Conservation (phyloP, 2,888 invertebrate species). For the Ypsolopha sequella region DNA sequence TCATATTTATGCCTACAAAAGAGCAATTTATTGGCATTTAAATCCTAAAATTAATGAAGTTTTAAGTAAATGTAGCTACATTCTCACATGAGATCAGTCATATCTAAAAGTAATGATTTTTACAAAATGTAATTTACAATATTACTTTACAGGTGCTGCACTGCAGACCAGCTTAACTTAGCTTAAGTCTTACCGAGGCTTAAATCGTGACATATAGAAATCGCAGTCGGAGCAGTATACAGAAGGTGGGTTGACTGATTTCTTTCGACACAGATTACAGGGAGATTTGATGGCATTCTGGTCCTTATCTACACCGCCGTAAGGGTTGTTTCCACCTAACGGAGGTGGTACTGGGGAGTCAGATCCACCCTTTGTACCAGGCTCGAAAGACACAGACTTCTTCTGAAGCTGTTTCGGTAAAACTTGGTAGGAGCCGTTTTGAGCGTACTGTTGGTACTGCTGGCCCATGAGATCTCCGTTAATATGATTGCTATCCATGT, state of each 20-base stretch:
- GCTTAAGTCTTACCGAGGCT: conserved; percentile 66
- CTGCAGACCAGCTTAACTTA: not conserved
- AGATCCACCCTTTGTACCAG: conserved; percentile 77
- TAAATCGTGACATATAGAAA: conserved; percentile 90
- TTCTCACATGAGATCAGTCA: conserved; percentile 55
- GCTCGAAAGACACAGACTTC: conserved; percentile 80
- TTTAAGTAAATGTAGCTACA: conserved; percentile 8
- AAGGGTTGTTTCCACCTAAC: conserved; percentile 30
- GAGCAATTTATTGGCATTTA: not conserved
- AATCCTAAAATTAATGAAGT: not conserved
- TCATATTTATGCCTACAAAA: not conserved
- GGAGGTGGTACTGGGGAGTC: conserved; percentile 60
- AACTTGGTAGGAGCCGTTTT: conserved; percentile 74
- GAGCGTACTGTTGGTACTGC: conserved; percentile 36
- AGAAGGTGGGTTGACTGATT: conserved; percentile 81
- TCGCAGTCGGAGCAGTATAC: conserved; percentile 93
- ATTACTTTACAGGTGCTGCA: conserved; percentile 4
- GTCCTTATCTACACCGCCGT: conserved; percentile 6
- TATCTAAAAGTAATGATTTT: conserved; percentile 11
- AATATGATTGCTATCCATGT: conserved; percentile 31
- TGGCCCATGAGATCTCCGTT: conserved; percentile 25
- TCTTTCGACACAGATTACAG: conserved; percentile 91
- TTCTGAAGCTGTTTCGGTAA: conserved; percentile 75
- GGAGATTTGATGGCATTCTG: conserved; percentile 58
- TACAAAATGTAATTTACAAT: conserved; percentile 2